Evolutionary conservation across 2,888 invertebrate genomes (phyloP), one percentile per base, ranked within the genome.

Genomic region (Argyra leucocephala): DNA sequence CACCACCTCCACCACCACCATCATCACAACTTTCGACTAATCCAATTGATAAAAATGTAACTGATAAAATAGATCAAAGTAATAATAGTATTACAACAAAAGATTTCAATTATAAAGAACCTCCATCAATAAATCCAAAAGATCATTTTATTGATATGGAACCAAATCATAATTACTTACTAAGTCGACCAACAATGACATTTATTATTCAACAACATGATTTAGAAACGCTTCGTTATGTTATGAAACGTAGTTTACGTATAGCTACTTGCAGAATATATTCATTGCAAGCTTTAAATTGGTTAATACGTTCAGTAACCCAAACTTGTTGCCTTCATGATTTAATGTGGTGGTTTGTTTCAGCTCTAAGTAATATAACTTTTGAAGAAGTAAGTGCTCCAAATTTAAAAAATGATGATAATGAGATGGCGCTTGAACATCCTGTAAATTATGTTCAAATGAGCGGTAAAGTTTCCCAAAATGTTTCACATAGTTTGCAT

Each of bases 321-420:
- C 94, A 94, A 76, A 90, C 94, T 4, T 88, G 89, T 5, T 91
- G 93, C 75, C 84, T 98, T 22, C 96, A 97, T 73, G 97, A 98
- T 80, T 84, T 97, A 12, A 85, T 98, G 77, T 97, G 97, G 97
- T 96, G 94, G 91, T 95, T 96, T 76, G 92, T 95, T 23, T 87
- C 89, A 18, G 90, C 96, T 0, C 82, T 96, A 57, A 88, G 88
- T 3, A 73, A 81, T 1, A 82, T 83, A 63, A 78, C 80, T 24
- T 83, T 85, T 58, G 78, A 80, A n/a, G 84, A 84, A 58, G 66
- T 71, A 24, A 65, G 69, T 3, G 75, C 74, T 62, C 75, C 73
- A 15, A 73, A 75, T 57, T 72, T 71, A 22, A 76, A 75, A 36
- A 76, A 77, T 65, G 70, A 73, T 0, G 77, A 77, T 26, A 73